phyloP scores from a whole-genome alignment of 1,140 invertebrate genomes.

The Drosophila lini region DNA sequence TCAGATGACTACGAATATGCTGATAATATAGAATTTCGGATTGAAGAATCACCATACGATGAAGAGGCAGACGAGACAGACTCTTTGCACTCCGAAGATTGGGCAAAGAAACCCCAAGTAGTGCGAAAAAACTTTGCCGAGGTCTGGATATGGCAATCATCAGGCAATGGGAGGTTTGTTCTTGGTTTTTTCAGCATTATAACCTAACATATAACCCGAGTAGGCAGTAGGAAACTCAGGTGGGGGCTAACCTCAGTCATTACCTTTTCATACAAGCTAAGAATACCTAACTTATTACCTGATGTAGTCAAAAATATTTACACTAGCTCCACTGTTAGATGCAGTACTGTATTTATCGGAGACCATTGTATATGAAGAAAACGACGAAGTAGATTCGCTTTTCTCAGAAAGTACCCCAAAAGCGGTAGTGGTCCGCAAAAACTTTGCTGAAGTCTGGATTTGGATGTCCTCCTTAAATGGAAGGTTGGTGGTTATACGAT shows the following conservation, averaged over 20 bases:
- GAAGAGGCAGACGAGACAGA: not conserved
- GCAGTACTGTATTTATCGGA: not conserved
- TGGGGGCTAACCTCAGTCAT: constrained; percentile 5
- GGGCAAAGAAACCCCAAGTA: not conserved
- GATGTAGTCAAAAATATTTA: constrained; percentile 2
- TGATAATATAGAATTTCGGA: not conserved
- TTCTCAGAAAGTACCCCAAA: not conserved
- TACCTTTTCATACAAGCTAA: not conserved
- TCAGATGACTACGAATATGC: not conserved
- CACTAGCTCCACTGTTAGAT: not conserved
- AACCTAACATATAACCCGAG: not conserved
- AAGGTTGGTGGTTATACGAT: constrained; percentile 52
- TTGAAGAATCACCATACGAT: not conserved
- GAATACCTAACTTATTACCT: not conserved
- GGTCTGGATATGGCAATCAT: constrained; percentile 26
- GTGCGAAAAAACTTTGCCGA: constrained; percentile 22
- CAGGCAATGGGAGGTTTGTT: constrained; percentile 20
- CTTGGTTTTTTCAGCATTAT: constrained; percentile 1
- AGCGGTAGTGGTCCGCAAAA: constrained; percentile 38
- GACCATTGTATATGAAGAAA: not conserved
- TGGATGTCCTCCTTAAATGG: constrained; percentile 29
- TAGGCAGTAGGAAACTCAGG: not conserved
- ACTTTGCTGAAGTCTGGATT: constrained; percentile 68
- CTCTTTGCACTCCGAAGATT: not conserved
- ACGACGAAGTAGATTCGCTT: constrained; percentile 2